Evolutionary conservation across 2,113 vertebrate genomes (phyloP), one percentile per base, ranked within the genome.

Genomic region (Cyprinus carpio): DNA sequence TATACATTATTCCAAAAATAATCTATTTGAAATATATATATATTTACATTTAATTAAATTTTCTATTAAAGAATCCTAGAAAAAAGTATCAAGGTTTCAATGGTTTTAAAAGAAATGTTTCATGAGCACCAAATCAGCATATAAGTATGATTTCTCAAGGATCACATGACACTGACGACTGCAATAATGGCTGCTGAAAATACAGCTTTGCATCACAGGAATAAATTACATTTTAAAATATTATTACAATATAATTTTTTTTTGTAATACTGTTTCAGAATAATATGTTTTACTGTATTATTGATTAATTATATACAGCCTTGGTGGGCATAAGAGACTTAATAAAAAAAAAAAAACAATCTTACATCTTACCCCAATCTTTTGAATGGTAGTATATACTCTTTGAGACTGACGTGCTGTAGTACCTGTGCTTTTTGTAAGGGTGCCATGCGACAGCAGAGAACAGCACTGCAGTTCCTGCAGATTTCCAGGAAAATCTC

Each of bases 371-470:
- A 43, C 43, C 51, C 1, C 15, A 54, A 18, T 6, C 5, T 20
- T n/a, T n/a, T 58, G 29, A 67, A 18, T 18, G 18, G 65, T 34
- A 67, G 16, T 34, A 29, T 67, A 67, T 18, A 18, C 6, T 18
- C 64, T 46, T n/a, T 16, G 40, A n/a, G 76, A n/a, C 29, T 78
- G 25, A 37, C 9, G 29, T 49, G 12, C 46, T 15, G n/a, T 4
- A 56, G 86, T 67, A 88, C 85, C 86, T 87, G 81, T 16, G 86
- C 87, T 56, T 99, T 99, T 92, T 99, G 98, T 56, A 99, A 93
- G 4, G 98, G 97, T 0, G 98, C 98, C 98, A 99, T 99, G 29
- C 98, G 96, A 86, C 98, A 99, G 94, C 98, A 99, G 46, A 99
- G 95, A 69, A 99, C 98, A 0, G 97, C 98, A 1, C 96, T 99